These are phyloP conservation scores for Boleophthalmus pectinirostris DNA, from an alignment of 2,113 vertebrate genomes.

Conservation along the genomic window DNA sequence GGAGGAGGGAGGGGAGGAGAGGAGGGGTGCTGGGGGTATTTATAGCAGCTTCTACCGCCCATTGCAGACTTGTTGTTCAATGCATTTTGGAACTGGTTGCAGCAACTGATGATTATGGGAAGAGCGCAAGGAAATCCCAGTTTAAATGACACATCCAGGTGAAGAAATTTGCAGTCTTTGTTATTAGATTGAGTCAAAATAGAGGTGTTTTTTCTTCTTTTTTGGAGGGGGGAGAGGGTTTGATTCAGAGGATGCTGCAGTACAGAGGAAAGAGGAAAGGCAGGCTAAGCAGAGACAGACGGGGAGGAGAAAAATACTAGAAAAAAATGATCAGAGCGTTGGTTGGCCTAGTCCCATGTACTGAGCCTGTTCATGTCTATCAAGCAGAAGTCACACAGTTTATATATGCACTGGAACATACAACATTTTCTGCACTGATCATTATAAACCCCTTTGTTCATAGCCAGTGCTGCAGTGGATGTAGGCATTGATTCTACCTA, in stretches of 20 bases:
- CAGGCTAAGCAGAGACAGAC: slow-evolving; percentile 23
- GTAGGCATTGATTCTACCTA: neutral
- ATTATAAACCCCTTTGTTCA: neutral
- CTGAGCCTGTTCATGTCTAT: slow-evolving; percentile 24
- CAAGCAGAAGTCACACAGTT: slow-evolving; percentile 14
- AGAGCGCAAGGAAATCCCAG: slow-evolving; percentile 26
- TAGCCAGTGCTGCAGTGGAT: neutral
- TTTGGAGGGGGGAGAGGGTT: slow-evolving; percentile 20
- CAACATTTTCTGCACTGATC: neutral
- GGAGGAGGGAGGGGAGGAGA: slow-evolving; percentile 28
- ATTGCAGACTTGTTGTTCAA: slow-evolving; percentile 57
- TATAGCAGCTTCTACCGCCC: slow-evolving; percentile 67
- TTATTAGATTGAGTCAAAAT: slow-evolving; percentile 36
- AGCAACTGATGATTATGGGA: slow-evolving; percentile 42
- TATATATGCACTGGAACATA: neutral
- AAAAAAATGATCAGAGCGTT: slow-evolving; percentile 45
- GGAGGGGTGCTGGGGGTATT: slow-evolving; percentile 62
- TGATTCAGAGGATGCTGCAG: slow-evolving; percentile 66
- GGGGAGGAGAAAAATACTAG: slow-evolving; percentile 65
- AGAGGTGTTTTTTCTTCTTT: neutral
- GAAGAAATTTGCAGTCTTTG: slow-evolving; percentile 26
- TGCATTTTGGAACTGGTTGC: slow-evolving; percentile 63
- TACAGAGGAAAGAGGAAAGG: slow-evolving; percentile 25
- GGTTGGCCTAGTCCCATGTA: slow-evolving; percentile 34
- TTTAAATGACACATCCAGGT: slow-evolving; percentile 60